Evolutionary conservation across 2,888 invertebrate genomes (phyloP).

Genomic region (Cryptus viduatorius): DNA sequence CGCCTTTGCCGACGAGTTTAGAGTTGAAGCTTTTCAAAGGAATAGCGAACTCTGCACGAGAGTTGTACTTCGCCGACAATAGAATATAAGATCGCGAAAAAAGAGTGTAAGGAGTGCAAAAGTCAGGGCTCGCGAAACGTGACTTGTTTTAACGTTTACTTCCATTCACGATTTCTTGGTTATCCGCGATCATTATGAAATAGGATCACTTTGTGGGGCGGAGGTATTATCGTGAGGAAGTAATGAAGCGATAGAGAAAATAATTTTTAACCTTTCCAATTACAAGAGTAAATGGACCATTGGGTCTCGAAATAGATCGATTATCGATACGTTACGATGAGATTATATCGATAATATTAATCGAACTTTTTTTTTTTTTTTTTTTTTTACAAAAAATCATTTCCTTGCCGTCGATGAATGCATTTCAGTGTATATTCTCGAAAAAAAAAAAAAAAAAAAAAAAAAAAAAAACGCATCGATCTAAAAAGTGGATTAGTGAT

Average conservation of each 20-base stretch:
- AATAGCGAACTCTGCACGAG: slow-evolving; percentile 33
- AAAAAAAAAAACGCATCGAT: too few relatives aligned
- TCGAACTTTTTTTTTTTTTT: too few relatives aligned
- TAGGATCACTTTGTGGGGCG: not conserved
- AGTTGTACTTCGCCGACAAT: slow-evolving; percentile 32
- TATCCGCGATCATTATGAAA: slow-evolving; percentile 51
- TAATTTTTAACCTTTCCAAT: slow-evolving; percentile 52
- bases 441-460: too few relatives aligned
- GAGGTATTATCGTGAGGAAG: slow-evolving; percentile 45
- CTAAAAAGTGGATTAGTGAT: not conserved
- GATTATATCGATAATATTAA: not conserved
- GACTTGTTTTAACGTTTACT: slow-evolving; percentile 62
- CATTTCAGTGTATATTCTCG: too few relatives aligned
- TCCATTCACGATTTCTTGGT: slow-evolving; percentile 51
- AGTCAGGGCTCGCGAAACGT: slow-evolving; percentile 49
- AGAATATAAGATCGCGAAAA: slow-evolving; percentile 25
- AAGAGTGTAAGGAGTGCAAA: not conserved
- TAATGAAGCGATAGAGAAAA: slow-evolving; percentile 34
- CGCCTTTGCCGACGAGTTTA: not conserved
- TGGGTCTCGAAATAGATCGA: slow-evolving; percentile 7
- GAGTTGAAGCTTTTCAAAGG: not conserved
- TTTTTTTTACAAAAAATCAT: too few relatives aligned
- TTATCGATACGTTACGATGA: not conserved
- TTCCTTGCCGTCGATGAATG: too few relatives aligned
- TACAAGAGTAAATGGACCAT: slow-evolving; percentile 21